Evolutionary conservation across 2,797 vertebrate genomes (phyloP).

Genomic region (Okamejei kenojei): DNA sequence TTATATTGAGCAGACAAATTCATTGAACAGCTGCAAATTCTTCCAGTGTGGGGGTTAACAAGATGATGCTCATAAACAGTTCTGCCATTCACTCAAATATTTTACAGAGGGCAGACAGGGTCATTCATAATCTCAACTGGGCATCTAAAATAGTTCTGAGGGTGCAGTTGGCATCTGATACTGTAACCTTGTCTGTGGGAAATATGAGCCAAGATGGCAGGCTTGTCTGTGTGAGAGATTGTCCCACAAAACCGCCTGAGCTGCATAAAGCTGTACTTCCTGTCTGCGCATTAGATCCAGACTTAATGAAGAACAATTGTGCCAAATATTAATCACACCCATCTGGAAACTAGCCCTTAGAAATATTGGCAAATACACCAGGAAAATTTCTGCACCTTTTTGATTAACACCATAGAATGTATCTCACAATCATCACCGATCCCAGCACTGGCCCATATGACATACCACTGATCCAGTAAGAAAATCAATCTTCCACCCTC

Average conservation of each 20-base stretch:
- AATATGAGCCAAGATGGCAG: background rate
- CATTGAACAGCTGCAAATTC: slow-evolving; percentile 33
- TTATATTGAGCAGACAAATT: slow-evolving; percentile 25
- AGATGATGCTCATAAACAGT: background rate
- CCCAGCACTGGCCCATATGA: too few species aligned
- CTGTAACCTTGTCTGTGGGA: background rate
- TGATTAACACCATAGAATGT: background rate
- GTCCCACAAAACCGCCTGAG: background rate
- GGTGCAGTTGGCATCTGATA: background rate
- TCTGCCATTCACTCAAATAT: background rate
- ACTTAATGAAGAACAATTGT: background rate
- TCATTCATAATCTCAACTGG: background rate
- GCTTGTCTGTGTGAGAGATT: background rate
- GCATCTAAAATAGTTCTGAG: background rate
- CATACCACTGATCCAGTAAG: too few species aligned
- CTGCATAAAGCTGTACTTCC: background rate
- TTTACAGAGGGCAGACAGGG: background rate
- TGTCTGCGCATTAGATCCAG: background rate
- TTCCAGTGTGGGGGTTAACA: slow-evolving; percentile 1
- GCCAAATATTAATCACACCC: background rate
- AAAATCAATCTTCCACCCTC: too few species aligned
- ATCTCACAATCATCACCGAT: background rate
- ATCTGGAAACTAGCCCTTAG: background rate
- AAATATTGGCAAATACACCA: background rate
- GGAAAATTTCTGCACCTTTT: background rate